Evolutionary conservation across 2,113 vertebrate species (phyloP), one percentile per base, ranked within the genome.

Genomic region (Caretta caretta): DNA sequence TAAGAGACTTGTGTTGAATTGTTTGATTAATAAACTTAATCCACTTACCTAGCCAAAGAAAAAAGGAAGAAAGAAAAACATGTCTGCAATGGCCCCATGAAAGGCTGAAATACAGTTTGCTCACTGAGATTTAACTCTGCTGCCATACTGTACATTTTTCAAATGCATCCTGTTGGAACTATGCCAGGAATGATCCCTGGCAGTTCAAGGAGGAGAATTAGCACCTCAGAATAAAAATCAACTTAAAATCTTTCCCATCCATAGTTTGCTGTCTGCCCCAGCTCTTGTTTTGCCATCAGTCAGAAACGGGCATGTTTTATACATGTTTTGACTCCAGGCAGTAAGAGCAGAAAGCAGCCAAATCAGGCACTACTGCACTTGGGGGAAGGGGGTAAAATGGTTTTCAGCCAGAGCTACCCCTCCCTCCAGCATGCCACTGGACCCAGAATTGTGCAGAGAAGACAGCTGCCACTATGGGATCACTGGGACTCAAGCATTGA

Each of bases 61-160:
- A 78, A 94, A 79, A 53, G 38, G 10, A 85, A 87, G 19, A 86
- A 90, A 96, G 42, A 93, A 38, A 80, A 94, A 79, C 48, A 38
- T 88, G 57, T 87, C 50, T n/a, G 1, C 19, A 57, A 92, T 13
- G 42, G 88, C 54, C 86, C 16, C 2, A 82, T 11, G 29, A 53
- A 51, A 93, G 90, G 80, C 50, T 83, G 65, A 95, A 90, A 86
- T 31, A 46, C n/a, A 0, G 2, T 54, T 80, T 89, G 51, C 80
- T 96, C 80, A 65, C 49, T 20, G 56, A 86, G 27, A 80, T 0
- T 89, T 48, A 90, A 91, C 4, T 56, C 31, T 85, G 14, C 80
- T 90, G 84, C 76, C 80, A 88, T 91, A 29, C 7, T 88, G 53
- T n/a, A 93, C 48, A 54, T 92, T 93, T 96, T 90, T 89, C 80